Base-by-base conservation (phyloP, 2,113 vertebrate genomes). In the Patagioenas fasciata region DNA sequence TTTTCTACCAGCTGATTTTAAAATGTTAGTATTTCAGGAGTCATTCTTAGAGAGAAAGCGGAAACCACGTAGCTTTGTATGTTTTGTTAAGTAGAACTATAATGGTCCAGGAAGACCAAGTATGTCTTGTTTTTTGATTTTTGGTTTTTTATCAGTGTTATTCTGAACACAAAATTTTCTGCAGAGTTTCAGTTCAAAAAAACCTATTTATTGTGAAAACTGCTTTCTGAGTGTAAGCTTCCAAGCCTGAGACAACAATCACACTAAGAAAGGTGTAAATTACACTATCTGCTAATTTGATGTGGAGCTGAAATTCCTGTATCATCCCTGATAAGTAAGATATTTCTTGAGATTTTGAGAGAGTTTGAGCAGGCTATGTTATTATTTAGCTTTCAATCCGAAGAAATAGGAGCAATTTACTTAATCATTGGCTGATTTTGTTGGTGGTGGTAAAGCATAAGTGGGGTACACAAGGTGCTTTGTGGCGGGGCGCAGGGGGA, bases 61-160 rank as follows among this genome's bases (percentile, higher is more conserved):
- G 60, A 81, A 72, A 6, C 26, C 7, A 0, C 2, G 8, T 42
- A 25, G 7, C 21, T 79, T 25, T 61, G 9, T 5, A 0, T 20
- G 6, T 20, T 62, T 38, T 51, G 34, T 40, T 44, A 69, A 70
- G 32, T 42, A 58, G n/a, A 40, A 38, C 19, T 69, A 26, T 2
- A 36, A 2, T 36, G 21, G 4, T 50, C 36, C 19, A 50, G 72
- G 40, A 94, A 91, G 50, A 40, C 11, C 2, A 32, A 12, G 5
- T 26, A 31, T 9, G 6, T n/a, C 32, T 74, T 61, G 3, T 7
- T 8, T 47, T 47, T 44, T 44, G 40, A 5, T 40, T 40, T 40
- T 40, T 40, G 11, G 11, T 80, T 85, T 85, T 15, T 72, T 85
- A 16, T 42, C 7, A 34, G 44, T 34, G 60, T 61, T 91, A 51